phyloP scores from a whole-genome alignment of 2,888 invertebrate species.

The Hyposoter dolosus region DNA sequence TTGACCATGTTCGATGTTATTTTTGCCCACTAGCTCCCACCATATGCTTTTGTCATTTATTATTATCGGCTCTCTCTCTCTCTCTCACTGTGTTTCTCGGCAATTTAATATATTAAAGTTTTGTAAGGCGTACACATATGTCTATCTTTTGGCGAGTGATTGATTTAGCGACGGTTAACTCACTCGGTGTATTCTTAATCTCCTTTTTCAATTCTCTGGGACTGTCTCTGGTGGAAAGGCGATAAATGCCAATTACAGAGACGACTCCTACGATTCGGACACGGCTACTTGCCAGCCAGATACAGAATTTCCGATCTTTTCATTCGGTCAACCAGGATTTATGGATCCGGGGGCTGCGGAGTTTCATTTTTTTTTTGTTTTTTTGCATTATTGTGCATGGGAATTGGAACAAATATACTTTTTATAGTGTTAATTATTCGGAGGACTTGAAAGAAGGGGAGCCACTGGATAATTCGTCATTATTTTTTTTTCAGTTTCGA shows the following conservation, averaged over 20 bases:
- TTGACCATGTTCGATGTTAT: conserved; percentile 16
- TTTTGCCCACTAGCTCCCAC: conserved; percentile 19
- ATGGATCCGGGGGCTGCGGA: conserved; percentile 20
- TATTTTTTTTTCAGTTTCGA: not conserved
- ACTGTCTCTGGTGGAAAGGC: conserved; percentile 27
- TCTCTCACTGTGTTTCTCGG: not conserved
- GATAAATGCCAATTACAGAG: conserved; percentile 64
- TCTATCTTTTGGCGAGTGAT: conserved; percentile 57
- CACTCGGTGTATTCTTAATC: conserved; percentile 51
- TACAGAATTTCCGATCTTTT: conserved; percentile 18
- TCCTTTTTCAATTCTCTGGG: conserved; percentile 19
- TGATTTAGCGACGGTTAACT: conserved; percentile 52
- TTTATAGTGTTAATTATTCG: not conserved
- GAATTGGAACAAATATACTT: conserved; percentile 30
- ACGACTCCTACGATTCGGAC: conserved; percentile 62
- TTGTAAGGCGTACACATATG: conserved; percentile 28
- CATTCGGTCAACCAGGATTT: conserved; percentile 36
- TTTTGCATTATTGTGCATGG: not conserved
- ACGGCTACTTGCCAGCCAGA: conserved; percentile 5
- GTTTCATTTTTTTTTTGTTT: not conserved
- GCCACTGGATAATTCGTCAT: not conserved
- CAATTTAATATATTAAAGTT: conserved; percentile 12
- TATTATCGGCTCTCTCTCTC: conserved; percentile 28
- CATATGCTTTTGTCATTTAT: conserved; percentile 36
- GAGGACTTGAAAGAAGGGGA: not conserved